Conservation (phyloP, 2,888 invertebrate species). For the Apoderus coryli region DNA sequence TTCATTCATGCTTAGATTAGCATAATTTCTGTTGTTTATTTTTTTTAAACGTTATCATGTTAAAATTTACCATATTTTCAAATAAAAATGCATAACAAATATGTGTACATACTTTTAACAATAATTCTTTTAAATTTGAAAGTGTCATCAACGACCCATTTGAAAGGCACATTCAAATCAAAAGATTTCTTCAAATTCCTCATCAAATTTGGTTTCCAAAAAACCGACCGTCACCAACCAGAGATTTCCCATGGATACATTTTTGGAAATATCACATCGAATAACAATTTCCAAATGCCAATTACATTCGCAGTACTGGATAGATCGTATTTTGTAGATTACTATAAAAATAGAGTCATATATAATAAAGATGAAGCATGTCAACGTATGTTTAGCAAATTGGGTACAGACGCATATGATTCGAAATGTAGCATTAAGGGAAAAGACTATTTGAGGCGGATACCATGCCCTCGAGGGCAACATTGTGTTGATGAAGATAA, state of each 20-base stretch:
- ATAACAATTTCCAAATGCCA: conserved; percentile 46
- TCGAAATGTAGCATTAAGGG: conserved; percentile 64
- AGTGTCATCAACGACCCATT: conserved; percentile 34
- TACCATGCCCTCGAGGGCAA: conserved; percentile 65
- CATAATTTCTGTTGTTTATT: too few relatives aligned
- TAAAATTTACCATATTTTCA: conserved; percentile 17
- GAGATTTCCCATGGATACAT: conserved; percentile 87
- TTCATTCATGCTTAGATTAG: too few relatives aligned
- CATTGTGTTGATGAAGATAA: conserved; percentile 81
- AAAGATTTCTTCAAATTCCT: conserved; percentile 80
- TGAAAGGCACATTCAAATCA: conserved; percentile 49
- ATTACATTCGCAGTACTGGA: conserved; percentile 84
- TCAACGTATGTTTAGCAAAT: conserved; percentile 69
- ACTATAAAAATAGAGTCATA: conserved; percentile 64
- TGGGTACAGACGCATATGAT: conserved; percentile 75
- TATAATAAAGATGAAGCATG: conserved; percentile 61
- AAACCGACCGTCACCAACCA: conserved; percentile 75
- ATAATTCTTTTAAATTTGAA: conserved; percentile 17
- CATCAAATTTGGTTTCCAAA: conserved; percentile 92
- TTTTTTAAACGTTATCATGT: conserved; percentile 18
- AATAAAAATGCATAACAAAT: conserved; percentile 22
- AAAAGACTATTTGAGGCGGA: conserved; percentile 63
- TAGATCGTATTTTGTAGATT: conserved; percentile 75
- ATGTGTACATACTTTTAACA: conserved; percentile 17
- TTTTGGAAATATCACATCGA: conserved; percentile 85